Conservation (phyloP, 64 coral and sea anemone species). For the Pachyseris speciosa region DNA sequence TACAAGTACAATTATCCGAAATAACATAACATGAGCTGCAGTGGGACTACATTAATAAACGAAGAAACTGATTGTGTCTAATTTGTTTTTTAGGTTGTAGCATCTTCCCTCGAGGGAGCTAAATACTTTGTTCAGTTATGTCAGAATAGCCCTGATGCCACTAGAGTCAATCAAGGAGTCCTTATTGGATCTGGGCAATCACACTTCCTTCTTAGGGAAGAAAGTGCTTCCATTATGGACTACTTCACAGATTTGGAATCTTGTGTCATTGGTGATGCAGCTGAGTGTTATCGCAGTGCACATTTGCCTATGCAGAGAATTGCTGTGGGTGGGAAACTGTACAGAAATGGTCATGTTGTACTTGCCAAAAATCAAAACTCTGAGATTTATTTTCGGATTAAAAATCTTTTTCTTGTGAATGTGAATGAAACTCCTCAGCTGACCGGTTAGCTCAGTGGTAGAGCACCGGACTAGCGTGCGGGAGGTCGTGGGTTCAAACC, state of each 20-base stretch:
- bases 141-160: conserved; percentile 72
- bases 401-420: conserved; percentile 55
- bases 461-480: too few species aligned
- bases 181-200: conserved; percentile 67
- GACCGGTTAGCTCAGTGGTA: too few species aligned
- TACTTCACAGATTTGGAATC: conserved; percentile 55
- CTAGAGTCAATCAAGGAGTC: conserved; percentile 65
- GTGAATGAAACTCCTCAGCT: conserved; percentile 55
- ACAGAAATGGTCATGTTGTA: conserved; percentile 65
- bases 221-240: conserved; percentile 44
- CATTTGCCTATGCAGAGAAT: conserved; percentile 67
- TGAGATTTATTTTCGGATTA: conserved; percentile 72
- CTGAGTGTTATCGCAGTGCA: conserved; percentile 74
- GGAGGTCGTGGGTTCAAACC: too few species aligned
- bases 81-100: conserved; percentile 45
- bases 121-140: conserved; percentile 71
- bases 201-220: conserved; percentile 57
- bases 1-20: not conserved
- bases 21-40: not conserved
- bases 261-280: conserved; percentile 54
- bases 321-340: conserved; percentile 64
- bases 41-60: not conserved
- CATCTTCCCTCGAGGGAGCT: conserved; percentile 71
- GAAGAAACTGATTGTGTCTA: conserved; percentile 12
- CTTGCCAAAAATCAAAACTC: conserved; percentile 51